Conservation (phyloP, 2,888 invertebrate genomes). For the Acholoe squamosa region DNA sequence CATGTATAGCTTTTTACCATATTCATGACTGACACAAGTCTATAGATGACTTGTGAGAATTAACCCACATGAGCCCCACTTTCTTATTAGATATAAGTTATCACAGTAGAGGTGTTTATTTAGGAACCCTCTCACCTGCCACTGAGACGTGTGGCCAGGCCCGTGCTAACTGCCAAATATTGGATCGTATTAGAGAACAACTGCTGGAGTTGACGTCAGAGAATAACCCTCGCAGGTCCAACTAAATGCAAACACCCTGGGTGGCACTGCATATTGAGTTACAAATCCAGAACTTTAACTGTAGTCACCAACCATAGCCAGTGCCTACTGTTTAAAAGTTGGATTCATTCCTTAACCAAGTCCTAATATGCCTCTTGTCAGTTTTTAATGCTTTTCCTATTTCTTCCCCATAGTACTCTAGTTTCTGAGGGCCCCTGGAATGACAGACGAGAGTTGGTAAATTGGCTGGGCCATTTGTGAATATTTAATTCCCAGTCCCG, state of each 20-base stretch:
- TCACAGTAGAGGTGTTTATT: too few relatives aligned
- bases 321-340: not conserved
- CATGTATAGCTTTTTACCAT: not conserved
- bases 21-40: too few relatives aligned
- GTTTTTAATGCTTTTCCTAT: not conserved
- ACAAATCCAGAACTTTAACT: not conserved
- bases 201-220: not conserved
- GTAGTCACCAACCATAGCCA: not conserved
- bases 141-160: not conserved
- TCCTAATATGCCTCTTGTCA: not conserved
- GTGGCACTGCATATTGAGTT: not conserved
- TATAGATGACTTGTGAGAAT: too few relatives aligned
- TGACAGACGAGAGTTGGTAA: not conserved
- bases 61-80: too few relatives aligned
- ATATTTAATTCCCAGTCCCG: not conserved
- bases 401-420: not conserved
- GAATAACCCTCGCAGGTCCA: not conserved
- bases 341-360: too few relatives aligned
- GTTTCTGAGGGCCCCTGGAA: not conserved
- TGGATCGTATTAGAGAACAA: slow-evolving; percentile 8
- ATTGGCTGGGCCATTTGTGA: not conserved
- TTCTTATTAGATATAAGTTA: too few relatives aligned
- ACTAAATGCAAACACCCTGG: not conserved
- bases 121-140: not conserved
- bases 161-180: not conserved